Base-by-base conservation (phyloP, 1,140 invertebrate species). In the Druon quercuslanigerum region DNA sequence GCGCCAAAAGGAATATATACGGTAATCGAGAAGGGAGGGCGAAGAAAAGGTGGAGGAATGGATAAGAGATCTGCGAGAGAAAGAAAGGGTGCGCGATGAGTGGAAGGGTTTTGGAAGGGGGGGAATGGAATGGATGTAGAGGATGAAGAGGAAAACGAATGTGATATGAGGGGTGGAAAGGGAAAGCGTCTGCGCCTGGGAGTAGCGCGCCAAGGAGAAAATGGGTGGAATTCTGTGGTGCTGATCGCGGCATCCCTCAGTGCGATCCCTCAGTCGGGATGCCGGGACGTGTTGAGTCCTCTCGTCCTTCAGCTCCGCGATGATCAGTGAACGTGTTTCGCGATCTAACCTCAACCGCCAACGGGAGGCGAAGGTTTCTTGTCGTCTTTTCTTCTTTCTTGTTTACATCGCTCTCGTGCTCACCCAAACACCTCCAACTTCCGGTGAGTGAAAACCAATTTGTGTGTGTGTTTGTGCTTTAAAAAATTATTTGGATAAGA, bases 211-310 rank as follows among this genome's bases (percentile, higher is more conserved):
- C 57, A 79, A 81, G 79, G 81, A 73, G 46, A 75, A 75, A 73
- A 60, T 74, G 66, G 51, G 74, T 72, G 50, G 80, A 72, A 78
- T 78, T 79, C 19, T 19, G 80, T 51, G 52, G 52, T 72, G 79
- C 70, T 56, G 79, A 72, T 78, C 76, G 76, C 80, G 78, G 77
- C 73, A 71, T 82, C 81, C 77, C 80, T 79, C 76, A 74, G 81
- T 75, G 85, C 79, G 83, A 83, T 83, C 74, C 86, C 83, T 90
- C 87, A 91, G 90, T 91, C 90, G 90, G 88, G 89, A 91, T 91
- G 90, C 89, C 89, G 90, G 84, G 82, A 81, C 82, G 79, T 85
- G 86, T 81, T 85, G 88, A 83, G 89, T 84, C 84, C 82, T 82
- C 85, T 84, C 85, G 85, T 84, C 60, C 78, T 78, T 82, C 83